Base-by-base conservation (phyloP, 2,888 invertebrate genomes). In the Andrena bucephala region DNA sequence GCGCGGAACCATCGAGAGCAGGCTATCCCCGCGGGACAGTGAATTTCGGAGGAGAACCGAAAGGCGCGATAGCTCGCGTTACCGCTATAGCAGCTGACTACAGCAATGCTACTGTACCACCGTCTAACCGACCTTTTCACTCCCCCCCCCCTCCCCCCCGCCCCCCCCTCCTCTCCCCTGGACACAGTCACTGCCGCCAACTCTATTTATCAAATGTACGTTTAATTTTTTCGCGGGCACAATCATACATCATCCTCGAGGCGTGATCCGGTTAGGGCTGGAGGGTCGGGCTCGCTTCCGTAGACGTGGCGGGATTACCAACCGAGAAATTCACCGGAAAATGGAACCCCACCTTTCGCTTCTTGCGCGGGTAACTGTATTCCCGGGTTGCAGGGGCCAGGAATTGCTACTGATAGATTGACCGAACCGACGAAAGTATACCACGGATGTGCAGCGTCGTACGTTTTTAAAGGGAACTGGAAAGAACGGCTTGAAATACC, bases 131-230 rank as follows among this genome's bases (percentile, higher is more conserved):
- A 87, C 87, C 88, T 84, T 86, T 84, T 86, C 84, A 85, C 88
- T 81, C 77, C 71, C 83, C 69, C 69, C 75, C 72, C 73, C 50
- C 60, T 68, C 73, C 36, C 73, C 36, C 77, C 71, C 83, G 67
- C 69, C 75, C 72, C 77, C 71, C 83, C 69, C 69, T 73, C 72
- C 73, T 54, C 60, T 68, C 73, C 36, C 73, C 36, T 79, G 77
- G 67, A 65, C 88, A 81, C 85, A 89, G 88, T 90, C 88, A 90
- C 90, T 90, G 88, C 85, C 83, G 85, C 89, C 86, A 89, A 89
- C 90, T 92, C 93, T 92, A 93, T 93, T 93, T 92, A 93, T 93
- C 93, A 93, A 92, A 90, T 89, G 90, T 91, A 90, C 92, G 91
- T 93, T 93, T 93, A 93, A 93, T 93, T 93, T 92, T 93, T 93